Base-by-base conservation (phyloP, 2,888 invertebrate genomes). In the Tachina grossa region DNA sequence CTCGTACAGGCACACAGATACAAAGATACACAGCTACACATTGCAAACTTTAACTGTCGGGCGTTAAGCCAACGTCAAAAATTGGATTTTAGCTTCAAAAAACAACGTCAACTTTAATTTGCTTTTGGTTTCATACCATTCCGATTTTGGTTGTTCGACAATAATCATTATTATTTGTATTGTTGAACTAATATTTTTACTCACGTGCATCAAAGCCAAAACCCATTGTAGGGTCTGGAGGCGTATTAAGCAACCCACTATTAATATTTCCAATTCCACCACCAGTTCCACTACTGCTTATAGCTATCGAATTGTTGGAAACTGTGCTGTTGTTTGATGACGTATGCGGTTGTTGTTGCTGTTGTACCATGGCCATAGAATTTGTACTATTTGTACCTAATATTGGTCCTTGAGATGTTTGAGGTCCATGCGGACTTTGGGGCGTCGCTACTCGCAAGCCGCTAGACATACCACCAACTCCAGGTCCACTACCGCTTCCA, bases 171-270 rank as follows among this genome's bases (percentile, higher is more conserved):
- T 31, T 31, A 31, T 31, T 31, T 31, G 6, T 31, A 31, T 6
- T 31, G 5, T 31, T 31, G 31, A 31, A 31, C 6, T 31, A 31
- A 31, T 31, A 31, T 49, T 69, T 69, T 13, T 19, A 91, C 90
- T 92, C 87, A 93, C 93, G 91, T 88, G 92, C 89, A 88, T 93
- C 93, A 86, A 93, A 93, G 88, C 89, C 91, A 72, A 93, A 93
- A 84, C 90, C 90, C 85, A 93, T 88, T 88, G 92, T 90, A 84
- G 91, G 91, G 89, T 93, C 93, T 82, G 92, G 90, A 86, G 92
- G 90, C 59, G 92, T 91, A 85, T 92, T 92, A 80, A 93, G 88
- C 89, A 92, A 89, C 39, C 92, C 88, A 87, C 90, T 91, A 71
- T 90, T 89, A 65, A 84, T 79, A 63, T 78, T 74, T 14, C 78